Evolutionary conservation across 2,113 vertebrate genomes (phyloP).

Genomic region (Sarotherodon lohbergeri): DNA sequence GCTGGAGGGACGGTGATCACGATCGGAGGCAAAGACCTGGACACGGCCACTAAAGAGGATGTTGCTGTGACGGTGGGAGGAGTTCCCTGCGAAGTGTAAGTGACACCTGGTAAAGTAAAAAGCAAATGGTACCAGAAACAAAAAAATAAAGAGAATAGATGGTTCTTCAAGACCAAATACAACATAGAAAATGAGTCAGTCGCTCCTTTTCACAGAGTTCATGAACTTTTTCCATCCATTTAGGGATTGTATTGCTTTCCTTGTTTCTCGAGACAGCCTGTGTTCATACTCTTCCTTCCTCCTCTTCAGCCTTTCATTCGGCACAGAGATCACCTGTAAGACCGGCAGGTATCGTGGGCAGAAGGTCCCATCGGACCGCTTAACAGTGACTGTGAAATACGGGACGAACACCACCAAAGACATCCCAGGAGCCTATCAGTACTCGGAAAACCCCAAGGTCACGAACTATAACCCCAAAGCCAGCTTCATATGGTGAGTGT

Average conservation of each 20-base stretch:
- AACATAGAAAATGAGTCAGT: neutral
- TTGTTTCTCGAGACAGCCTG: neutral
- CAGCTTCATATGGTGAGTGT: conserved; percentile 86
- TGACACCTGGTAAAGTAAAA: neutral
- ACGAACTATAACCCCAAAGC: conserved; percentile 66
- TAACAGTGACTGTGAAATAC: conserved; percentile 69
- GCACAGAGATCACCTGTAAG: conserved; percentile 74
- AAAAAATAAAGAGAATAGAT: neutral
- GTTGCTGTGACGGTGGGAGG: conserved; percentile 72
- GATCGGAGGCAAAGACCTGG: conserved; percentile 77
- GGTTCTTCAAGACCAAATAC: neutral
- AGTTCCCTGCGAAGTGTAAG: conserved; percentile 85
- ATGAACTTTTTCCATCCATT: neutral
- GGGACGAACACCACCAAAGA: conserved; percentile 64
- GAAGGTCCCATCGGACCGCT: conserved; percentile 15
- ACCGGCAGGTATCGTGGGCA: conserved; percentile 70
- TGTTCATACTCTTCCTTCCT: neutral
- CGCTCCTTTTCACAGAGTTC: neutral
- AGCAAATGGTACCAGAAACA: neutral
- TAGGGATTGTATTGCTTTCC: neutral
- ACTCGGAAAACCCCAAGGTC: conserved; percentile 82
- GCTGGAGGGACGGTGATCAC: conserved; percentile 87
- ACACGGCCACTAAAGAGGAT: conserved; percentile 84
- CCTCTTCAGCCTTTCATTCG: conserved; percentile 76
- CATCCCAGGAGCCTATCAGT: conserved; percentile 57